Conservation (phyloP, 1,140 invertebrate genomes). For the Stegodyphus mimosarum region DNA sequence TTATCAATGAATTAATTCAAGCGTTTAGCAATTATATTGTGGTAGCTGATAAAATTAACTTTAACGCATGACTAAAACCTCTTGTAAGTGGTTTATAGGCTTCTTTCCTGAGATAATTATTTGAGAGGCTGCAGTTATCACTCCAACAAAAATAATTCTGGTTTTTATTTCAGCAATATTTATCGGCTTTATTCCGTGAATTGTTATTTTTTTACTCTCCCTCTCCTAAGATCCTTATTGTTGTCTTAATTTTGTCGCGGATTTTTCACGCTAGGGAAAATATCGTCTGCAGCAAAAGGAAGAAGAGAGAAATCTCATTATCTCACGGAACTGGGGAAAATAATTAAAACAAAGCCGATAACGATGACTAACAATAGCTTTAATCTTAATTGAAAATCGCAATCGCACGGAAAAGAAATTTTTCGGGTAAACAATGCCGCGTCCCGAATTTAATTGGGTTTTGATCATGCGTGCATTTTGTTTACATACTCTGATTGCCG, state of each 20-base stretch:
- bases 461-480: constrained; percentile 58
- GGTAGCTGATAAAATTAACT: constrained; percentile 57
- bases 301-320: constrained; percentile 48
- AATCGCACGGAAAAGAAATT: constrained; percentile 57
- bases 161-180: constrained; percentile 56
- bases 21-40: constrained; percentile 59
- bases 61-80: constrained; percentile 55
- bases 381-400: constrained; percentile 61
- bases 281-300: too few species aligned
- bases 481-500: constrained; percentile 55
- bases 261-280: constrained; percentile 52
- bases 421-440: constrained; percentile 55
- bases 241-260: constrained; percentile 59
- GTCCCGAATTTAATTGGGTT: constrained; percentile 59
- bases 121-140: constrained; percentile 49
- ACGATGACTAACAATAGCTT: constrained; percentile 61
- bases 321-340: constrained; percentile 55
- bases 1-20: constrained; percentile 61
- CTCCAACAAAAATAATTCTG: constrained; percentile 56
- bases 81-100: constrained; percentile 60
- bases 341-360: constrained; percentile 61
- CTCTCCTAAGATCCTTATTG: constrained; percentile 37
- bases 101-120: constrained; percentile 60
- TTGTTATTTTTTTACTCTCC: constrained; percentile 14
- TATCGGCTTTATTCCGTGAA: constrained; percentile 44